Conservation (phyloP, 2,888 invertebrate genomes). For the Caenorhabditis drosophilae region DNA sequence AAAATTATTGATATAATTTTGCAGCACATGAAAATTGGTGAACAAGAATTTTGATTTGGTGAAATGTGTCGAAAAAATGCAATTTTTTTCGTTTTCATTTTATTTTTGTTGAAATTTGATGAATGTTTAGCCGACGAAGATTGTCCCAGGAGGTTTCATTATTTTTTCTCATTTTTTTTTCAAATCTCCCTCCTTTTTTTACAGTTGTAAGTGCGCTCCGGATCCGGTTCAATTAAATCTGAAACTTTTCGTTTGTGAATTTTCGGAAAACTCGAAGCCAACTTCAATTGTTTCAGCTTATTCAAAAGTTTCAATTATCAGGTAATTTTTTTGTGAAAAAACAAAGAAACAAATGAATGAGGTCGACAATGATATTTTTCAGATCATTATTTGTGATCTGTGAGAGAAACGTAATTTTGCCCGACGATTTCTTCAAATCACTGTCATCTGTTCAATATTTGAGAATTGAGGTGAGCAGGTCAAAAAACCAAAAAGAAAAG, state of each 20-base stretch:
- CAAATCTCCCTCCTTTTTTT: constrained; percentile 12
- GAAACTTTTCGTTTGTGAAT: constrained; percentile 32
- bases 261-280: constrained; percentile 3
- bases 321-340: too few relatives aligned
- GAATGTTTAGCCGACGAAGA: not conserved
- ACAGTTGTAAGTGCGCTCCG: constrained; percentile 60
- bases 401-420: constrained; percentile 2
- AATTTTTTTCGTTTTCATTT: constrained; percentile 13
- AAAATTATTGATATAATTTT: not conserved
- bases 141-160: not conserved
- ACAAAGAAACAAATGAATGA: too few relatives aligned
- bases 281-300: too few relatives aligned
- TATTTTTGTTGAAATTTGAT: not conserved
- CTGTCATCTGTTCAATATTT: constrained; percentile 32
- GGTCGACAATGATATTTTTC: constrained; percentile 6
- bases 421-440: constrained; percentile 28
- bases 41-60: too few relatives aligned
- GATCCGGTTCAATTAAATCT: constrained; percentile 45
- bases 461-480: constrained; percentile 39
- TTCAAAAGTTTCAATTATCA: too few relatives aligned
- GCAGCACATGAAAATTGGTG: constrained; percentile 24
- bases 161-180: not conserved
- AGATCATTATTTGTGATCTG: constrained; percentile 36
- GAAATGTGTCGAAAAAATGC: constrained; percentile 13
- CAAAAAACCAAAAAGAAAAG: too few relatives aligned